Evolutionary conservation across 2,113 vertebrate genomes (phyloP).

Genomic region (Pyxicephalus adspersus): DNA sequence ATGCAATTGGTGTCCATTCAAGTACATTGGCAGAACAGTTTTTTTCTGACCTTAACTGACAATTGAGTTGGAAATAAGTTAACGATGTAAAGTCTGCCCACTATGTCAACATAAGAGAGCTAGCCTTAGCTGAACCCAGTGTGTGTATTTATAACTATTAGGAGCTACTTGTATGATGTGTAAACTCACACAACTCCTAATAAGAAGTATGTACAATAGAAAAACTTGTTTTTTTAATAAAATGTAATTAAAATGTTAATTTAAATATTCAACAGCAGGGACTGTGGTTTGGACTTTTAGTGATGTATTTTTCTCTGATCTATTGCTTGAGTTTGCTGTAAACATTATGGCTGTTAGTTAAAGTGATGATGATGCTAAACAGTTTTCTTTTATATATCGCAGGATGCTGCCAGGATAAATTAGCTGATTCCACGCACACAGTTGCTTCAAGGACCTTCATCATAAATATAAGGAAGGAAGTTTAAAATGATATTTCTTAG

Average conservation of each 20-base stretch:
- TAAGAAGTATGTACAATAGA: slow-evolving; percentile 17
- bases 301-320: slow-evolving; percentile 58
- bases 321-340: slow-evolving; percentile 47
- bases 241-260: slow-evolving; percentile 63
- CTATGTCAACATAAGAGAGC: not conserved
- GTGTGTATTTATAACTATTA: not conserved
- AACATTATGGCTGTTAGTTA: slow-evolving; percentile 60
- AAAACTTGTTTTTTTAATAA: slow-evolving; percentile 57
- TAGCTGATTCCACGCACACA: slow-evolving; percentile 61
- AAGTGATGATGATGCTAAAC: slow-evolving; percentile 61
- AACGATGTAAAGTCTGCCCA: too few species aligned
- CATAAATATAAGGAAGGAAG: slow-evolving; percentile 60
- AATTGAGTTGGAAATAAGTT: too few species aligned
- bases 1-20: too few species aligned
- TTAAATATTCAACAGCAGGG: slow-evolving; percentile 36
- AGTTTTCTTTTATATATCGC: slow-evolving; percentile 52
- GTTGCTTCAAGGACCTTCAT: slow-evolving; percentile 59
- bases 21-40: too few species aligned
- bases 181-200: not conserved
- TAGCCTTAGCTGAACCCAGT: not conserved
- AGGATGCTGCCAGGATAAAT: slow-evolving; percentile 58
- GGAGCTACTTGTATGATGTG: not conserved
- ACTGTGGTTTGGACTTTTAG: slow-evolving; percentile 52
- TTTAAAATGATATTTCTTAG: slow-evolving; percentile 60
- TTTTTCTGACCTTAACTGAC: too few species aligned